phyloP scores from a whole-genome alignment of 2,888 invertebrate genomes.

The Junonia oenone region DNA sequence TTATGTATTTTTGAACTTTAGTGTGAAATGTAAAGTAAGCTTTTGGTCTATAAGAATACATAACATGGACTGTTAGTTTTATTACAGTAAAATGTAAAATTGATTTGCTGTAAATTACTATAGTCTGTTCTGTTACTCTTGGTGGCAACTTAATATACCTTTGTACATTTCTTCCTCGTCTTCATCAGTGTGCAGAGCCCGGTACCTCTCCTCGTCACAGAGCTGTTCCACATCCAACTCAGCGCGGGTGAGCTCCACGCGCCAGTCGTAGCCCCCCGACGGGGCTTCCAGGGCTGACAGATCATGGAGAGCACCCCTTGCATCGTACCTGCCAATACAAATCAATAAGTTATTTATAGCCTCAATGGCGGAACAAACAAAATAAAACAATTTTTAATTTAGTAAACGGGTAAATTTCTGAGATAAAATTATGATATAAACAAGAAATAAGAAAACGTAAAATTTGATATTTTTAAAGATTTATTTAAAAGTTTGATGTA shows the following conservation, averaged over 20 bases:
- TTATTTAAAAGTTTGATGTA: not conserved
- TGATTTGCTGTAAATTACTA: too few relatives aligned
- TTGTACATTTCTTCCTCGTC: conserved; percentile 93
- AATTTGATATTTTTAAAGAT: not conserved
- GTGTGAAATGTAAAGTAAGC: too few relatives aligned
- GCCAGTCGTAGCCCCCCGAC: conserved; percentile 83
- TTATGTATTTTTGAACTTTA: too few relatives aligned
- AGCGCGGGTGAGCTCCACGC: conserved; percentile 83
- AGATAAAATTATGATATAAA: not conserved
- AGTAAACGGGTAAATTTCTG: not conserved
- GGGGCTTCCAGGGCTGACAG: conserved; percentile 89
- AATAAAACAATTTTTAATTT: not conserved
- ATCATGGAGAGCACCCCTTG: conserved; percentile 94
- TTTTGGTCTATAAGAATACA: too few relatives aligned
- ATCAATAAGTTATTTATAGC: conserved; percentile 10
- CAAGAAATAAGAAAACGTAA: not conserved
- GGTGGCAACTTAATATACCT: too few relatives aligned
- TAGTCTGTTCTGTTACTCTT: too few relatives aligned
- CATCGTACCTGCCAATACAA: conserved; percentile 90
- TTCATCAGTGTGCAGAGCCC: conserved; percentile 91
- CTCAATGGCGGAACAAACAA: conserved; percentile 4
- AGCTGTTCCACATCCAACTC: conserved; percentile 91
- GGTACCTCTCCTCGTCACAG: conserved; percentile 97
- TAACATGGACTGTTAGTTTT: too few relatives aligned
- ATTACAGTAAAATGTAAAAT: too few relatives aligned